phyloP scores from a whole-genome alignment of 2,888 invertebrate species.

The Heliconius cydno region DNA sequence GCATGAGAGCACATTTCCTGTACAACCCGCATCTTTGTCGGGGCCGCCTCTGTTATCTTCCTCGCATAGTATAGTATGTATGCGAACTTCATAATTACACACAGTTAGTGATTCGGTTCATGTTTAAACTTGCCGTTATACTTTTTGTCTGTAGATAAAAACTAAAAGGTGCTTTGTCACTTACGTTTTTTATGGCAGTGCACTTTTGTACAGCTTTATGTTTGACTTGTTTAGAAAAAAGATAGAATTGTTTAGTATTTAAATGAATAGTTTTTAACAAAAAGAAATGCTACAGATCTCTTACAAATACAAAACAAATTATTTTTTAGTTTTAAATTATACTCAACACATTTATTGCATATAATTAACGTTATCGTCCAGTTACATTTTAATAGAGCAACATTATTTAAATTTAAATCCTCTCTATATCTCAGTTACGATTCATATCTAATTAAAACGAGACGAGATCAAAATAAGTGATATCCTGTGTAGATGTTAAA shows the following conservation, averaged over 20 bases:
- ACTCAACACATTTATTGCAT: background rate
- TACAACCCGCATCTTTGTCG: constrained; percentile 63
- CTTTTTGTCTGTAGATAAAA: constrained; percentile 22
- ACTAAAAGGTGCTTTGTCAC: constrained; percentile 11
- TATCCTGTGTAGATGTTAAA: background rate
- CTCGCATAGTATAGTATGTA: constrained; percentile 45
- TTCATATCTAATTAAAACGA: background rate
- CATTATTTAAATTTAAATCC: background rate
- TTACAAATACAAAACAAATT: no score
- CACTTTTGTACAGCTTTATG: background rate
- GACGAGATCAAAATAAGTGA: background rate
- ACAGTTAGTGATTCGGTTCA: constrained; percentile 30
- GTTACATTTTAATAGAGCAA: constrained; percentile 2
- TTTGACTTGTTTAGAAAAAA: constrained; percentile 3
- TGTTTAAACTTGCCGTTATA: constrained; percentile 34
- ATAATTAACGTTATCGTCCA: background rate
- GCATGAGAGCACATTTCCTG: constrained; percentile 71
- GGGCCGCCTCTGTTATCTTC: constrained; percentile 56
- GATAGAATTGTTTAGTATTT: background rate
- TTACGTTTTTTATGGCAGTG: background rate
- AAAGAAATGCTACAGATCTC: no score
- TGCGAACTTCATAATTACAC: constrained; percentile 44
- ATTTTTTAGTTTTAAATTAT: no score
- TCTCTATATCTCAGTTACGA: background rate
- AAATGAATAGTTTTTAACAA: no score